phyloP scores from a whole-genome alignment of 2,113 vertebrate species.

The Stegostoma tigrinum region DNA sequence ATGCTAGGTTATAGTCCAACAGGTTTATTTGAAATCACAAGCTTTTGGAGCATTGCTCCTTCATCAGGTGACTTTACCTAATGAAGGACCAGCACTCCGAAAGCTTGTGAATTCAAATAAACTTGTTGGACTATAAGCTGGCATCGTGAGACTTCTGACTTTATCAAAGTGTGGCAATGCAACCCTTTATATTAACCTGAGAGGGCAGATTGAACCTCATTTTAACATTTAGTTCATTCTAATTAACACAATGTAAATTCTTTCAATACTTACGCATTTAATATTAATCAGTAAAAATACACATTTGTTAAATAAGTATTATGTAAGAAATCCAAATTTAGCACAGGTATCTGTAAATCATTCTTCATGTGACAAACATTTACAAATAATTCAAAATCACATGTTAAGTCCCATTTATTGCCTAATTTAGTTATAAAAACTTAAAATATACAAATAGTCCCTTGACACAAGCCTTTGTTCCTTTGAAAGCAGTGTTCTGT shows the following conservation, averaged over 20 bases:
- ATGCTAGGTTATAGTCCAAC: too few relatives aligned
- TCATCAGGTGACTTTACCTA: too few relatives aligned
- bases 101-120: too few relatives aligned
- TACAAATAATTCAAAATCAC: background rate
- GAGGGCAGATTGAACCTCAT: background rate
- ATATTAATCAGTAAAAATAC: slow-evolving; percentile 26
- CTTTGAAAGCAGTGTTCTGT: background rate
- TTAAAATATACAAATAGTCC: slow-evolving; percentile 1
- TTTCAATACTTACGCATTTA: background rate
- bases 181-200: background rate
- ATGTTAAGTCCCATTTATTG: background rate
- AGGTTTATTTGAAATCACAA: too few relatives aligned
- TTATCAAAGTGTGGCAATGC: background rate
- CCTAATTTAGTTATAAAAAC: slow-evolving; percentile 3
- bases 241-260: background rate
- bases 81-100: too few relatives aligned
- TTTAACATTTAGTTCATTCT: background rate
- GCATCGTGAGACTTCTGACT: too few relatives aligned
- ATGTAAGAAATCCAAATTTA: slow-evolving; percentile 2
- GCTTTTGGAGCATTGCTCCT: too few relatives aligned
- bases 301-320: slow-evolving; percentile 22
- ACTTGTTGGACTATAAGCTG: too few relatives aligned
- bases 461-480: background rate
- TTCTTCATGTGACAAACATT: slow-evolving; percentile 7
- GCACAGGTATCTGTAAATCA: background rate